Evolutionary conservation across 2,888 invertebrate genomes (phyloP).

Genomic region (Andrena trimmerana): DNA sequence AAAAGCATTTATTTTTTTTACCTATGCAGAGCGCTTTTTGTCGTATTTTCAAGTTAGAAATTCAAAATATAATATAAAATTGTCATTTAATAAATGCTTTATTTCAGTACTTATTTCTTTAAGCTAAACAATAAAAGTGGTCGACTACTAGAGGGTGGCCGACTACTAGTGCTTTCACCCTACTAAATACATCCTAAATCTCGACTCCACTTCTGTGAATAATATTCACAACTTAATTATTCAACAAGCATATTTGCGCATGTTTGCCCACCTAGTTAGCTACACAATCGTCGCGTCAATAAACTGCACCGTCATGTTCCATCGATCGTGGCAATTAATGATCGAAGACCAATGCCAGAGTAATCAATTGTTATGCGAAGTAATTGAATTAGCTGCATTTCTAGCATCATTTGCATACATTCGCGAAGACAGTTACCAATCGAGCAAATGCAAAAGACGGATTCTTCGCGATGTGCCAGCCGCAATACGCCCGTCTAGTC

Average conservation of each 20-base stretch:
- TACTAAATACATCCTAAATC: not conserved
- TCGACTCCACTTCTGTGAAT: not conserved
- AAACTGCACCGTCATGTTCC: slow-evolving; percentile 5
- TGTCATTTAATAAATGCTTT: no score
- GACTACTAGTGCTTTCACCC: no score
- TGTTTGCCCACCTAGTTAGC: not conserved
- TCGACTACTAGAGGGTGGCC: no score
- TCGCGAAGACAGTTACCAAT: not conserved
- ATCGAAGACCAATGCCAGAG: not conserved
- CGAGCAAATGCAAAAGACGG: not conserved
- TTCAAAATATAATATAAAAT: no score
- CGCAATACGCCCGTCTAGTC: not conserved
- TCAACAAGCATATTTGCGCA: not conserved
- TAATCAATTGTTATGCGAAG: slow-evolving; percentile 23
- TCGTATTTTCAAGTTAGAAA: no score
- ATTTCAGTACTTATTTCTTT: no score
- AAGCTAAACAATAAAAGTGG: no score
- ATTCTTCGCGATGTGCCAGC: not conserved
- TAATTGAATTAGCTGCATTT: not conserved
- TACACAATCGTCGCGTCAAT: slow-evolving; percentile 12
- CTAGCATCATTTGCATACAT: not conserved
- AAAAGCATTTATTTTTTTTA: no score
- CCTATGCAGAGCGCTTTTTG: no score
- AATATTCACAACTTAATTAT: slow-evolving; percentile 8
- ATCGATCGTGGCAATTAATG: slow-evolving; percentile 26